These are phyloP conservation scores for Lasiurus borealis DNA, from an alignment of 2,113 vertebrate genomes.

Conservation along the genomic window DNA sequence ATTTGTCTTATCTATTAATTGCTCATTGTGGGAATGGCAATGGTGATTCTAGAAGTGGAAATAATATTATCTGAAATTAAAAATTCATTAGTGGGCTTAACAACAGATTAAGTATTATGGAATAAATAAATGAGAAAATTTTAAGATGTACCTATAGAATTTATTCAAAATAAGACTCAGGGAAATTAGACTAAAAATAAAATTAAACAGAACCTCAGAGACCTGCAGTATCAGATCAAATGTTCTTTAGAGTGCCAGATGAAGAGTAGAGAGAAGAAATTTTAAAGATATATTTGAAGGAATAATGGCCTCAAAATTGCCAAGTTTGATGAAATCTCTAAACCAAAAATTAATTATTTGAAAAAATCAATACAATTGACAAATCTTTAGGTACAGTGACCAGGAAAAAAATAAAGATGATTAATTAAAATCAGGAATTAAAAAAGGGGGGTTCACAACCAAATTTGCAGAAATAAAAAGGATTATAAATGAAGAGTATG, in stretches of 20 bases:
- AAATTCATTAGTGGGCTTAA: conserved; percentile 8
- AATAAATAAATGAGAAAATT: not conserved
- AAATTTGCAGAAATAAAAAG: conserved; percentile 12
- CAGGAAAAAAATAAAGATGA: not conserved
- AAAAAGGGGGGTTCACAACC: not conserved
- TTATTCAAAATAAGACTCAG: conserved; percentile 1
- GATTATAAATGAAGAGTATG: not conserved
- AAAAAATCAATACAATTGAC: conserved; percentile 12
- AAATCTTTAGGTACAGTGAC: not conserved
- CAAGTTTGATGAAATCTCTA: conserved; percentile 7
- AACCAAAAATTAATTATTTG: not conserved
- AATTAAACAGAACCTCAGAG: not conserved
- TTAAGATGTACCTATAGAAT: not conserved
- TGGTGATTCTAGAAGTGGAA: not conserved
- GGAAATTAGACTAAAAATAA: conserved; percentile 9
- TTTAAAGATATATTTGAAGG: not conserved
- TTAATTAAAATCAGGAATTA: not conserved
- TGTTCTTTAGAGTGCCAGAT: not conserved
- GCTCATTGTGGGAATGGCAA: not conserved
- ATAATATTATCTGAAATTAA: conserved; percentile 39
- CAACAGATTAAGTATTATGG: not conserved
- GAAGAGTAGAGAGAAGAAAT: not conserved
- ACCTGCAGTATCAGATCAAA: not conserved
- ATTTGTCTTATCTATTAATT: not conserved
- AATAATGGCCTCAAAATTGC: not conserved